These are phyloP conservation scores for Elachura formosa DNA, from an alignment of 2,113 vertebrate species.

Conservation along the genomic window DNA sequence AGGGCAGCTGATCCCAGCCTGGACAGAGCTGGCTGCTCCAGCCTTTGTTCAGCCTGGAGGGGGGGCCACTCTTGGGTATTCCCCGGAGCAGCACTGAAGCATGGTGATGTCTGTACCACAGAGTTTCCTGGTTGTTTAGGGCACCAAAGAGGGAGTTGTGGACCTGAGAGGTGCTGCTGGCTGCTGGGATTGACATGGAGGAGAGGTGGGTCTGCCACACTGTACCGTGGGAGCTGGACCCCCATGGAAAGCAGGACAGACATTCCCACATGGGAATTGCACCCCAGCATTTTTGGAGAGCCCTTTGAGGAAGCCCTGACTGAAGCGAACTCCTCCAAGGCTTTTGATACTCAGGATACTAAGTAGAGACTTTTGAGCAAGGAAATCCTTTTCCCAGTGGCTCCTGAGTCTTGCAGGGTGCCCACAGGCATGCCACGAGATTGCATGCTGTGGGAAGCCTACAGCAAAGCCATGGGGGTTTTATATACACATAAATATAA, in stretches of 20 bases:
- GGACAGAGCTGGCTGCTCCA: neutral
- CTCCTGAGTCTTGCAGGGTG: neutral
- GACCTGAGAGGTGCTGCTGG: neutral
- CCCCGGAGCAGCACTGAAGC: fast-evolving
- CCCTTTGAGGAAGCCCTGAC: neutral
- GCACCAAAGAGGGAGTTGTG: neutral
- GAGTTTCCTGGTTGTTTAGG: neutral
- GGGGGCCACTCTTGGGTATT: neutral
- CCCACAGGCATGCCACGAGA: neutral
- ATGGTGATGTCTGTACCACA: neutral
- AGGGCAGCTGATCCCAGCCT: neutral
- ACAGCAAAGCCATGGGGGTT: neutral
- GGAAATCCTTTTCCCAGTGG: neutral
- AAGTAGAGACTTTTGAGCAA: neutral
- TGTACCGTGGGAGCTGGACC: neutral
- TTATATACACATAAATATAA: neutral
- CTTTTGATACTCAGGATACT: neutral
- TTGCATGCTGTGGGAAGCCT: neutral
- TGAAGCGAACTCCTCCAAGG: neutral
- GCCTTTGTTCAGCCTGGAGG: neutral
- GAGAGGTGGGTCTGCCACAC: neutral
- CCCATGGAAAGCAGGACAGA: neutral
- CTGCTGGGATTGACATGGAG: neutral
- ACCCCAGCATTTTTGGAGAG: neutral
- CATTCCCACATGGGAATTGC: neutral